These are phyloP conservation scores for Aproaerema taeniolella DNA, from an alignment of 2,888 invertebrate genomes.

Conservation along the genomic window DNA sequence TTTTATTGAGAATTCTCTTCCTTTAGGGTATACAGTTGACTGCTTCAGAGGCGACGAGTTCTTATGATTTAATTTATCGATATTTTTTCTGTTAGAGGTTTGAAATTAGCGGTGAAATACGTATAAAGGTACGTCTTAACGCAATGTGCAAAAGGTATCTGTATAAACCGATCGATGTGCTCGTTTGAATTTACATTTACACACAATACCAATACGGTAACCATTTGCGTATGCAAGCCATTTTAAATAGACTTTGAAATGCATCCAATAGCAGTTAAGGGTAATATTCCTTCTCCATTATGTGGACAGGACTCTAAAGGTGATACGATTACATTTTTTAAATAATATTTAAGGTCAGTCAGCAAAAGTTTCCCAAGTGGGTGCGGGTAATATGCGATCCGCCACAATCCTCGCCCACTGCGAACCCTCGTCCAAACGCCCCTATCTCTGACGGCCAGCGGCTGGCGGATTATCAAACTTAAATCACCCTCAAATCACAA, in stretches of 20 bases:
- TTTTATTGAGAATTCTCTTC: slow-evolving; percentile 41
- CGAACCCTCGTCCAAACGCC: slow-evolving; percentile 48
- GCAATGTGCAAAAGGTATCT: slow-evolving; percentile 35
- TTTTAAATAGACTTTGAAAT: no score
- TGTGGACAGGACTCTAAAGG: no score
- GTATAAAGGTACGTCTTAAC: slow-evolving; percentile 5
- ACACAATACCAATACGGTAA: slow-evolving; percentile 52
- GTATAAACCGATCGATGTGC: slow-evolving; percentile 52
- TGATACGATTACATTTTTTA: no score
- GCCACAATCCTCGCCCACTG: slow-evolving; percentile 15
- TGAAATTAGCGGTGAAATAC: background rate
- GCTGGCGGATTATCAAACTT: slow-evolving; percentile 60
- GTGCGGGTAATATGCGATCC: slow-evolving; percentile 35
- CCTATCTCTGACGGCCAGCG: slow-evolving; percentile 59
- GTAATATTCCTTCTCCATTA: no score
- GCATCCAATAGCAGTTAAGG: no score
- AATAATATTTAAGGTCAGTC: slow-evolving; percentile 32
- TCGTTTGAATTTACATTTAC: slow-evolving; percentile 59
- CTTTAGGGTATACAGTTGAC: slow-evolving; percentile 36
- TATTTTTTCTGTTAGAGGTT: slow-evolving; percentile 23
- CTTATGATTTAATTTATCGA: slow-evolving; percentile 29
- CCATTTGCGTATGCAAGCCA: slow-evolving; percentile 53
- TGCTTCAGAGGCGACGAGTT: slow-evolving; percentile 30
- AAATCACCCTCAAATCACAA: slow-evolving; percentile 30
- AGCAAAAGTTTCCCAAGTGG: slow-evolving; percentile 40